These are phyloP conservation scores for Hemichromis elongatus DNA, from an alignment of 2,113 vertebrate species.

Conservation along the genomic window DNA sequence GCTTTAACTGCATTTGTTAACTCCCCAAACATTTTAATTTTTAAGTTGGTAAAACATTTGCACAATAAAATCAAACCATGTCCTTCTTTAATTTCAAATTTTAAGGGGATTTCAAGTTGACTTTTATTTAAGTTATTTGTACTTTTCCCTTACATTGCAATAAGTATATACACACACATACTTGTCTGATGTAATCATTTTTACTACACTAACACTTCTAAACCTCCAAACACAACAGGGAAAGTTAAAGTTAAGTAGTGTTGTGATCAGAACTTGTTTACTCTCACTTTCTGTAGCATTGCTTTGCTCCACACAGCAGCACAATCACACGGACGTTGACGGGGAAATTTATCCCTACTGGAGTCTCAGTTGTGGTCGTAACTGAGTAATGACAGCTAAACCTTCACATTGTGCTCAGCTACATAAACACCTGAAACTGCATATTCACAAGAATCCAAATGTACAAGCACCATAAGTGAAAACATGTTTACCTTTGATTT, in stretches of 20 bases:
- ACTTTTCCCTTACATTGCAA: not conserved
- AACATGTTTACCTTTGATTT: not conserved
- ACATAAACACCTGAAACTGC: not conserved
- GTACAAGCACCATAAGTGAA: not conserved
- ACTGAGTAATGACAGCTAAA: rapidly evolving
- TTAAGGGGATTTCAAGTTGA: rapidly evolving
- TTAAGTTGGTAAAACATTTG: too few species aligned
- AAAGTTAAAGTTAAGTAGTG: not conserved
- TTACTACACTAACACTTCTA: not conserved
- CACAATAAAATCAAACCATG: too few species aligned
- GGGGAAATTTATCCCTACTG: not conserved
- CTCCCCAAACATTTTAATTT: rapidly evolving
- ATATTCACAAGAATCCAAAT: rapidly evolving
- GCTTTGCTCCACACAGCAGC: rapidly evolving
- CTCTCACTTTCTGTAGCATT: too few species aligned
- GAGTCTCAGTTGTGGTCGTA: not conserved
- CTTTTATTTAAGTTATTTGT: not conserved
- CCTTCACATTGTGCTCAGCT: not conserved
- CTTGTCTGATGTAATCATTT: not conserved
- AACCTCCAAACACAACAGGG: not conserved
- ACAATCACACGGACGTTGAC: not conserved
- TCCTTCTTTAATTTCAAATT: rapidly evolving
- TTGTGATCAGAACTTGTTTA: not conserved
- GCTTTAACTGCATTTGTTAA: rapidly evolving
- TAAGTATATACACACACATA: rapidly evolving